phyloP scores from a whole-genome alignment of 2,797 vertebrate species.

The Microctenopoma lineatum region DNA sequence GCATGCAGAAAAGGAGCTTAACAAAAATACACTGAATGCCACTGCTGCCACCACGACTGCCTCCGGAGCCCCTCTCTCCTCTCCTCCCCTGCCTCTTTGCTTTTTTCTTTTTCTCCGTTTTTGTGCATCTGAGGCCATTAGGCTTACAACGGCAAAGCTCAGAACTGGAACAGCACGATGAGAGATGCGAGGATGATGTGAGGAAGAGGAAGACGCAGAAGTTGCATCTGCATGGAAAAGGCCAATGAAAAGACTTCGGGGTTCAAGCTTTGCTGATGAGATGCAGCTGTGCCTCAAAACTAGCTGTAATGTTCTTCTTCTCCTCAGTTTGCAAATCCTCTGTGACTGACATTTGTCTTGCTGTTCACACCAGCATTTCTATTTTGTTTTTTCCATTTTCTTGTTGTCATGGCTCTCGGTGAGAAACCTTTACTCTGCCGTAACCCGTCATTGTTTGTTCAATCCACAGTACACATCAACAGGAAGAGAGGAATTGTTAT shows the following conservation, averaged over 20 bases:
- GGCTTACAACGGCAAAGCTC: slow-evolving; percentile 15
- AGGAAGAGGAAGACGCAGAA: slow-evolving; percentile 4
- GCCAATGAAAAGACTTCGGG: slow-evolving; percentile 24
- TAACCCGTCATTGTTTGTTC: slow-evolving; percentile 2
- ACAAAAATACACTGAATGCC: slow-evolving; percentile 44
- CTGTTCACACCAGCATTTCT: slow-evolving; percentile 21
- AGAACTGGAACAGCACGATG: slow-evolving; percentile 26
- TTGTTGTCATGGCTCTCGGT: slow-evolving; percentile 23
- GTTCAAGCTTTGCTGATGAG: slow-evolving; percentile 22
- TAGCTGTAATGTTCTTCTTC: slow-evolving; percentile 4
- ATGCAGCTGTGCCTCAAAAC: slow-evolving; percentile 48
- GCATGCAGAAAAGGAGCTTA: slow-evolving; percentile 50
- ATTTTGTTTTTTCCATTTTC: neutral
- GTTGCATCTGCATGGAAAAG: slow-evolving; percentile 15
- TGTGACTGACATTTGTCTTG: neutral
- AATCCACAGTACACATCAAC: slow-evolving; percentile 8
- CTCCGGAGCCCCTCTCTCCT: slow-evolving; percentile 23
- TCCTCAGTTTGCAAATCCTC: slow-evolving; percentile 19
- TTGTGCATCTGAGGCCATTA: slow-evolving; percentile 58
- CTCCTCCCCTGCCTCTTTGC: slow-evolving; percentile 6
- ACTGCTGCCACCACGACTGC: neutral
- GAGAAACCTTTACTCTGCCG: slow-evolving; percentile 15
- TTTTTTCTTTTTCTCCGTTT: slow-evolving; percentile 52
- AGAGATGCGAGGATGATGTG: slow-evolving; percentile 30
- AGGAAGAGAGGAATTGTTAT: slow-evolving; percentile 10